These are phyloP conservation scores for Protophormia terraenovae DNA, from an alignment of 2,888 invertebrate genomes.

Conservation along the genomic window DNA sequence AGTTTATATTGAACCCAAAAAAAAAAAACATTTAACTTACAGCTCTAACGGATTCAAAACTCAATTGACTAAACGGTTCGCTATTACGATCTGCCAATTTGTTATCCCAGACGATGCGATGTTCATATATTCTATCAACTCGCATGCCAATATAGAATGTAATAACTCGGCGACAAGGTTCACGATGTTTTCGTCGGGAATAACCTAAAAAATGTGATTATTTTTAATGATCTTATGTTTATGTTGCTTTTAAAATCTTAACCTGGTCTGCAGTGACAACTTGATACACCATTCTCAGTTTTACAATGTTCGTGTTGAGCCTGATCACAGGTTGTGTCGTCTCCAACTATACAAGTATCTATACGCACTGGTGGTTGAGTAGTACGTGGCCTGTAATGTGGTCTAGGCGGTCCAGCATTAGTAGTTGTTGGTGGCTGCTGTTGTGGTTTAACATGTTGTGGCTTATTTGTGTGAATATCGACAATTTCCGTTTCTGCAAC, in stretches of 20 bases:
- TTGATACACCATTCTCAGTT: slow-evolving; percentile 92
- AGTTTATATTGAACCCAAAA: too few species aligned
- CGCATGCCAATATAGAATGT: slow-evolving; percentile 90
- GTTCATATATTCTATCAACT: slow-evolving; percentile 91
- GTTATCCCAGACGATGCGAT: slow-evolving; percentile 89
- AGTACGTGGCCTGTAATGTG: slow-evolving; percentile 83
- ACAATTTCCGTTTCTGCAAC: slow-evolving; percentile 84
- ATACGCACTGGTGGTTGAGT: slow-evolving; percentile 84
- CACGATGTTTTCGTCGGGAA: slow-evolving; percentile 87
- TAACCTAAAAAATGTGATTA: slow-evolving; percentile 80
- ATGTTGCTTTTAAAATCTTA: slow-evolving; percentile 54
- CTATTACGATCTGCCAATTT: slow-evolving; percentile 89
- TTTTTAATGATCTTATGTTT: neutral
- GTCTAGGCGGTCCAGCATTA: slow-evolving; percentile 84
- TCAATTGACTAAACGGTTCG: slow-evolving; percentile 90
- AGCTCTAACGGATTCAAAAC: slow-evolving; percentile 93
- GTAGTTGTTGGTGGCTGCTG: slow-evolving; percentile 83
- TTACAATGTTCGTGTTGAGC: slow-evolving; percentile 93
- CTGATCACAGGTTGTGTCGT: slow-evolving; percentile 93
- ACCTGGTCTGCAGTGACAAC: slow-evolving; percentile 93
- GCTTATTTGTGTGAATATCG: slow-evolving; percentile 74
- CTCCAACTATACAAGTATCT: slow-evolving; percentile 96
- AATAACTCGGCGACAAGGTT: slow-evolving; percentile 89
- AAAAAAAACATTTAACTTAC: slow-evolving; percentile 83
- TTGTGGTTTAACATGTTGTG: slow-evolving; percentile 82